Evolutionary conservation across 2,888 invertebrate species (phyloP).

Genomic region (Sinodicranocentrus sp.): DNA sequence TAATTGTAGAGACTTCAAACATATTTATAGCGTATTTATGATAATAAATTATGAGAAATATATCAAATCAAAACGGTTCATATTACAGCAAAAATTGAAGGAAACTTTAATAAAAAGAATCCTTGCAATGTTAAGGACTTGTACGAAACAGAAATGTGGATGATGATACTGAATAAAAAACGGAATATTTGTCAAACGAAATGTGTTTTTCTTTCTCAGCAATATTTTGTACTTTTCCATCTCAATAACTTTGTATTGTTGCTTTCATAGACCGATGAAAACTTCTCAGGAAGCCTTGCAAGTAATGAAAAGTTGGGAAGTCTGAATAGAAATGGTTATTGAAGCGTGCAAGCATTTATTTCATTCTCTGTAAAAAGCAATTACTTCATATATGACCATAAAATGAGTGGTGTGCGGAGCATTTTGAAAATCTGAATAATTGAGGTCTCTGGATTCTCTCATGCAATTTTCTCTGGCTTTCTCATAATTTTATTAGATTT

Average conservation of each 20-base stretch:
- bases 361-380: conserved; percentile 21
- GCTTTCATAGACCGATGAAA: background rate
- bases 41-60: no score
- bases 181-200: no score
- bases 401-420: background rate
- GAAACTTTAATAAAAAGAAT: no score
- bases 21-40: no score
- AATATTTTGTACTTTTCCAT: background rate
- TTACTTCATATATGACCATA: conserved; percentile 13
- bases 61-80: no score
- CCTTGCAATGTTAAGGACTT: no score
- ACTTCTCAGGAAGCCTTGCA: background rate
- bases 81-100: no score
- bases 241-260: background rate
- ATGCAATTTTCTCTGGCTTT: conserved; percentile 48
- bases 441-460: conserved; percentile 47
- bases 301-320: no score
- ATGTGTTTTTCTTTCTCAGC: no score
- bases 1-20: no score
- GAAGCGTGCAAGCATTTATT: conserved; percentile 15
- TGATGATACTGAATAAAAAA: no score
- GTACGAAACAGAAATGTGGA: no score
- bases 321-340: background rate
- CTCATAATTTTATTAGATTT: conserved; percentile 44
- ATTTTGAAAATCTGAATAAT: conserved; percentile 17